Base-by-base conservation (phyloP, 1,140 invertebrate genomes). In the Drosophila ananassae region DNA sequence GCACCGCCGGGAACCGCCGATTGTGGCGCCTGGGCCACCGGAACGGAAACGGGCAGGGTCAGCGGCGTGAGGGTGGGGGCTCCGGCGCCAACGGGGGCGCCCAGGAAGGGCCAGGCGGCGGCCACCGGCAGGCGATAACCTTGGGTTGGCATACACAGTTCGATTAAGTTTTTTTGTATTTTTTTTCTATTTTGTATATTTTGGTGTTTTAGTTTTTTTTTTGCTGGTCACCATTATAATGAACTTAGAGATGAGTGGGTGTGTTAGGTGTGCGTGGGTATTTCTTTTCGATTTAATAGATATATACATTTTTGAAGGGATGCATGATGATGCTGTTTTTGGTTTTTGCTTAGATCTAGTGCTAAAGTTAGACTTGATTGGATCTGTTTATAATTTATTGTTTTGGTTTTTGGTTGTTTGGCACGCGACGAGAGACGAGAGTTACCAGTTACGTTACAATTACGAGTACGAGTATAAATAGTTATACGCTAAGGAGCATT, bases 61-160 rank as follows among this genome's bases (percentile, higher is more conserved):
- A 91, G 85, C 63, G 93, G 93, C 78, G 93, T 92, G 84, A 93
- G 91, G 91, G 93, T 93, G 91, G 93, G 93, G 79, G 92, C 92
- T 92, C 90, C 79, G 50, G 77, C 90, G 46, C 89, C 81, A 39
- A 89, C 59, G 24, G 90, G 89, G 54, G 87, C 92, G 91, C 92
- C 92, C 93, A 93, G 62, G 77, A 92, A 92, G 54, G 91, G 91
- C 91, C 91, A 92, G 51, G 91, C 83, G 51, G 89, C 79, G 62
- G 85, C 79, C 69, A 93, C 93, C 66, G 93, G 93, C 84, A 94
- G 92, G 87, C 94, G 93, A 92, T 94, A 93, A 92, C 94, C 94
- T 92, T 91, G 50, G 69, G 66, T 73, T 83, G 57, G 72, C 66
- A 79, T 75, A 77, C 60, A 67, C 47, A 67, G 32, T 52, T 68